phyloP scores from a whole-genome alignment of 2,113 vertebrate genomes.

The Cavia porcellus region DNA sequence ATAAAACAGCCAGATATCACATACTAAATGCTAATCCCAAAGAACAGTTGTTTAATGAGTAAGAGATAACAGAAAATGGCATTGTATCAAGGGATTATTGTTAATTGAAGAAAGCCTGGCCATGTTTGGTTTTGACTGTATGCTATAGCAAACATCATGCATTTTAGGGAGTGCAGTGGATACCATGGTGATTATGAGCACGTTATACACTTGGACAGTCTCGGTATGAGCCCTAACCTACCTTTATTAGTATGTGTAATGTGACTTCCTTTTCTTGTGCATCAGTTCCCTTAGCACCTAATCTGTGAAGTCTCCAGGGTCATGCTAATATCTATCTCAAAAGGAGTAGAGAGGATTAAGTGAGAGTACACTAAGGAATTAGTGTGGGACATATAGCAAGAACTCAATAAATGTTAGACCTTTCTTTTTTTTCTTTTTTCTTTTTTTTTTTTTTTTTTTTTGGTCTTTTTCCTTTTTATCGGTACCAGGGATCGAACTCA shows the following conservation, averaged over 20 bases:
- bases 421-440: not conserved
- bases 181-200: not conserved
- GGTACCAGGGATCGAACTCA: no score
- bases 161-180: not conserved
- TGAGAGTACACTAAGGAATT: not conserved
- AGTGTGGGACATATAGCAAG: not conserved
- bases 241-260: not conserved
- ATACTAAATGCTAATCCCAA: not conserved
- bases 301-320: not conserved
- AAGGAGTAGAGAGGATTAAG: not conserved
- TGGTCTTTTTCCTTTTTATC: no score
- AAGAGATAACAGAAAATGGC: constrained; percentile 1
- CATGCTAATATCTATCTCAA: not conserved
- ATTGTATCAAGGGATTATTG: not conserved
- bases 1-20: not conserved
- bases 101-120: not conserved
- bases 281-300: not conserved
- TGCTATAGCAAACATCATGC: not conserved
- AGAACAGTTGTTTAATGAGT: not conserved
- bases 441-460: not conserved
- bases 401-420: not conserved
- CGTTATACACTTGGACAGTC: not conserved
- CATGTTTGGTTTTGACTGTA: not conserved
- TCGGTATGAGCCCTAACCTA: not conserved
- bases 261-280: not conserved